Evolutionary conservation across 2,888 invertebrate species (phyloP).

Genomic region (Caenorhabditis parvicauda): DNA sequence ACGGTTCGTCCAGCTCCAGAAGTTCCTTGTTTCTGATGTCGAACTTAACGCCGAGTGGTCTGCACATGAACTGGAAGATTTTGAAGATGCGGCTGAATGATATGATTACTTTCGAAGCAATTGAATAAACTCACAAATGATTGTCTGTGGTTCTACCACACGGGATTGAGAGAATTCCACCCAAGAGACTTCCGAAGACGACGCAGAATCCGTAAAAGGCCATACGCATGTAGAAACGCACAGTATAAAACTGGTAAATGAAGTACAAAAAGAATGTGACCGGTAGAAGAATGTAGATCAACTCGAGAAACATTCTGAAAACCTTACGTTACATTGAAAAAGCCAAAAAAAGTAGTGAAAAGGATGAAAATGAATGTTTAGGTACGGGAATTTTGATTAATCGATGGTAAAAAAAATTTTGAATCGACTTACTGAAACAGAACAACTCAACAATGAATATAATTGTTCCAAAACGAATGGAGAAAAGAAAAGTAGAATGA

Average conservation of each 20-base stretch:
- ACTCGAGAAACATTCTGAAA: too few relatives aligned
- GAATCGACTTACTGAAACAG: too few relatives aligned
- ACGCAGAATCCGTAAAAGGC: slow-evolving; percentile 27
- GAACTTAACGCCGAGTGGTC: slow-evolving; percentile 25
- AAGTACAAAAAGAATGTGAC: slow-evolving; percentile 7
- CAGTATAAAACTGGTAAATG: slow-evolving; percentile 11
- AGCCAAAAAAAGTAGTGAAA: background rate
- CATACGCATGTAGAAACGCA: slow-evolving; percentile 30
- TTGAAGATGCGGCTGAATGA: slow-evolving; percentile 40
- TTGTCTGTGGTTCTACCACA: slow-evolving; percentile 33
- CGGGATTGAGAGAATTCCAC: slow-evolving; percentile 29
- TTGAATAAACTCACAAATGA: slow-evolving; percentile 32
- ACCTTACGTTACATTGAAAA: background rate
- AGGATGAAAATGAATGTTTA: background rate
- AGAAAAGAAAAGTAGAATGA: too few relatives aligned
- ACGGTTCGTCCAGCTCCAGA: slow-evolving; percentile 34
- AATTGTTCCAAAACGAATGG: too few relatives aligned
- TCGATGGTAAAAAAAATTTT: too few relatives aligned
- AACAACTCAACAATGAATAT: too few relatives aligned
- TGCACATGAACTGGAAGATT: slow-evolving; percentile 30
- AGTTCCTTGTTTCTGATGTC: slow-evolving; percentile 29
- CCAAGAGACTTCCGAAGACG: slow-evolving; percentile 32
- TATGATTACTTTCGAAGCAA: background rate
- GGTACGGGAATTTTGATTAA: too few relatives aligned
- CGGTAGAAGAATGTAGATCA: too few relatives aligned